These are phyloP conservation scores for Mormoops blainvillei DNA, from an alignment of 2,113 vertebrate species.

Conservation along the genomic window DNA sequence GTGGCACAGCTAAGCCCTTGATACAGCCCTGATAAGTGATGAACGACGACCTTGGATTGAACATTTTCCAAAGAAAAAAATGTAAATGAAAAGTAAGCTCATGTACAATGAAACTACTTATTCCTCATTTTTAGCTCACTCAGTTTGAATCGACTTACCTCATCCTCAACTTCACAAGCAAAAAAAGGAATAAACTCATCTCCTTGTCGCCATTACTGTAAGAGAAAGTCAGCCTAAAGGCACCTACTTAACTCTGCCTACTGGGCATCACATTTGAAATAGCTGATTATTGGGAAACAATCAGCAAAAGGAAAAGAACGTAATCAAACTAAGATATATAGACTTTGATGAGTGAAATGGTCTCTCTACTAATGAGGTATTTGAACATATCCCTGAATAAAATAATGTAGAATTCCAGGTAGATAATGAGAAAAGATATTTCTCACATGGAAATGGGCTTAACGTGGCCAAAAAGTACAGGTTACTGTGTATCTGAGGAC, in stretches of 20 bases:
- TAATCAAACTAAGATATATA: neutral
- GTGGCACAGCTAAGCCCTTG: neutral
- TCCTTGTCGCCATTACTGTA: neutral
- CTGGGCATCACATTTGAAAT: neutral
- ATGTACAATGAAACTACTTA: neutral
- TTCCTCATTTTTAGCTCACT: neutral
- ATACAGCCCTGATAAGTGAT: neutral
- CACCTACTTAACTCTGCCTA: neutral
- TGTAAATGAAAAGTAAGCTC: neutral
- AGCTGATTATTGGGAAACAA: neutral
- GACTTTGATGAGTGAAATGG: neutral
- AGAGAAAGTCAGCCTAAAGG: neutral
- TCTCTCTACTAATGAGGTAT: neutral
- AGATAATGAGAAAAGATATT: neutral
- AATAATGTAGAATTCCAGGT: neutral
- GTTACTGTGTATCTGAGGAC: neutral
- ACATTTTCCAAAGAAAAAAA: neutral
- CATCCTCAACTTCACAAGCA: neutral
- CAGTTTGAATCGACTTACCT: neutral
- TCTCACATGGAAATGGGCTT: neutral
- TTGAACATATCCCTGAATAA: neutral
- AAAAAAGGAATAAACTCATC: neutral
- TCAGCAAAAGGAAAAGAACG: neutral
- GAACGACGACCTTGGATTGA: neutral
- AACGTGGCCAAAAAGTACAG: neutral